phyloP scores from a whole-genome alignment of 2,113 vertebrate species.

The Cynocephalus volans region DNA sequence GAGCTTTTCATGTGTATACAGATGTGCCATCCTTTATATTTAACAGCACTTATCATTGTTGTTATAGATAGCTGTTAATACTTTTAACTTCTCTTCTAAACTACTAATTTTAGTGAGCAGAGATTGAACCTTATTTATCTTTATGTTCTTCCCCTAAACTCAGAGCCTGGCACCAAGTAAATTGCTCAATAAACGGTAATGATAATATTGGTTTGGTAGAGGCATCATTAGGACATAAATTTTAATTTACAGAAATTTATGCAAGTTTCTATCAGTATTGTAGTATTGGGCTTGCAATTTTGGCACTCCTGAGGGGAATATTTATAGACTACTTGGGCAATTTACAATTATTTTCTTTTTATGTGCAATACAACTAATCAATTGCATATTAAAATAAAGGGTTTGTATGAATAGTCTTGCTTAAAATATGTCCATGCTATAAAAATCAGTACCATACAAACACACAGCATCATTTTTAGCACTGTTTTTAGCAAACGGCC shows the following conservation, averaged over 20 bases:
- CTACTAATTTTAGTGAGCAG: conserved; percentile 33
- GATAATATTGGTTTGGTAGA: conserved; percentile 61
- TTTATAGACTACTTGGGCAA: conserved; percentile 69
- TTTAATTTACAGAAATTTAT: conserved; percentile 74
- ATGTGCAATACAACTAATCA: conserved; percentile 71
- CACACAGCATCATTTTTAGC: not conserved
- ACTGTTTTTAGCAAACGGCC: not conserved
- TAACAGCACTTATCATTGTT: conserved; percentile 10
- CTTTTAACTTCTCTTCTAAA: conserved; percentile 35
- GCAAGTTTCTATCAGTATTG: conserved; percentile 62
- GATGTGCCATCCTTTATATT: not conserved
- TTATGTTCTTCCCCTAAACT: not conserved
- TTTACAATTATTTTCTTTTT: conserved; percentile 77
- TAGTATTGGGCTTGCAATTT: conserved; percentile 66
- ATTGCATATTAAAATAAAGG: conserved; percentile 71
- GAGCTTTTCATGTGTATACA: not conserved
- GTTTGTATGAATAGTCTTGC: conserved; percentile 42
- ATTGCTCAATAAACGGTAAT: conserved; percentile 54
- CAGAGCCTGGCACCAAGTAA: conserved; percentile 17
- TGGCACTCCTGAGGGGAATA: conserved; percentile 41
- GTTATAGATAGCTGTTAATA: not conserved
- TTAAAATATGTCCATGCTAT: conserved; percentile 63
- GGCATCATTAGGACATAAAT: conserved; percentile 65
- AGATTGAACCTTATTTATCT: conserved; percentile 46
- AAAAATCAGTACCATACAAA: conserved; percentile 40